These are phyloP conservation scores for Cydia amplana DNA, from an alignment of 1,140 invertebrate species.

Conservation along the genomic window DNA sequence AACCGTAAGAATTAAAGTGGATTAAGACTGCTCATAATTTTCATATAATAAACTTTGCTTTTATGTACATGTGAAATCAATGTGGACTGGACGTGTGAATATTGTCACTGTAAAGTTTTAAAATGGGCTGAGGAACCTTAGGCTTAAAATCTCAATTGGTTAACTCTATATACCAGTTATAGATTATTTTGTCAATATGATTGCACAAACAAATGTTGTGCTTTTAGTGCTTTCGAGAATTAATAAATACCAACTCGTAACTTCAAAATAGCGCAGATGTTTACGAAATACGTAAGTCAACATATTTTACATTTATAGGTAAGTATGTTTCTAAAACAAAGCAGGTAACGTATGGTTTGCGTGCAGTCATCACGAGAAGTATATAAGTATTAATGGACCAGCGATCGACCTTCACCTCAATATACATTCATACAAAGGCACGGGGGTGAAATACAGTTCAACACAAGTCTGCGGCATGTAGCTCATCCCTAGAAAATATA, in stretches of 20 bases:
- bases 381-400: constrained; percentile 16
- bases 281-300: background rate
- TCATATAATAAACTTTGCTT: no score
- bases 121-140: no score
- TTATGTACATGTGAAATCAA: no score
- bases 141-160: no score
- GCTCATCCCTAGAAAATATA: background rate
- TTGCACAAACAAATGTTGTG: no score
- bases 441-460: background rate
- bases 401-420: constrained; percentile 22
- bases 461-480: background rate
- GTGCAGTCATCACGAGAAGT: background rate
- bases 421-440: constrained; percentile 23
- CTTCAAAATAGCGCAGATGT: background rate
- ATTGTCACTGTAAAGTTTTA: no score
- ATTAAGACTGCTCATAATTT: no score
- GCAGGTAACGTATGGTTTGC: constrained; percentile 11
- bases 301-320: background rate
- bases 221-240: background rate
- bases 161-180: no score
- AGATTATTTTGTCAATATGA: no score
- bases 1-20: no score
- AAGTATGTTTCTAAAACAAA: constrained; percentile 5
- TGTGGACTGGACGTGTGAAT: no score
- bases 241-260: background rate